Percentiles rank a stretch among this genome's conserved stretches.
Conservation (phyloP, 2,797 vertebrate species). For the Odontamblyopus lacepedii region DNA sequence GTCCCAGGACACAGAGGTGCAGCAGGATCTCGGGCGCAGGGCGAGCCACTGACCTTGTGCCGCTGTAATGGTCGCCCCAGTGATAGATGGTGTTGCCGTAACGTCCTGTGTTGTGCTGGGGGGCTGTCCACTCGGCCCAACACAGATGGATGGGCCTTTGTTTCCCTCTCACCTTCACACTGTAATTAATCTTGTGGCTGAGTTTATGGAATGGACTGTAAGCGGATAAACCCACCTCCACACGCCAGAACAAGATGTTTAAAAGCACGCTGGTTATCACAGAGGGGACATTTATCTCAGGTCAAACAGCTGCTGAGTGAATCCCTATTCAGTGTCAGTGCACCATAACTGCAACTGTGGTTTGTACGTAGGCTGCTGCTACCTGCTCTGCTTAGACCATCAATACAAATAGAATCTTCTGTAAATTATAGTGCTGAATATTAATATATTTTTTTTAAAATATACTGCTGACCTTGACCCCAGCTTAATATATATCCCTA, state of each 20-base stretch:
- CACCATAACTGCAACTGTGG: constrained; percentile 32
- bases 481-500: too few relatives aligned
- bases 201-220: constrained; percentile 48
- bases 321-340: constrained; percentile 47
- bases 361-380: constrained; percentile 33
- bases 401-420: not conserved
- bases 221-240: constrained; percentile 31
- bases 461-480: not conserved
- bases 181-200: constrained; percentile 75
- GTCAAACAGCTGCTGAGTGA: constrained; percentile 57
- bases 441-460: not conserved
- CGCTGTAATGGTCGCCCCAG: constrained; percentile 62
- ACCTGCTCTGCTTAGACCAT: not conserved
- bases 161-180: constrained; percentile 66
- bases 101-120: constrained; percentile 54
- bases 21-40: constrained; percentile 28
- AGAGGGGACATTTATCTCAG: constrained; percentile 62
- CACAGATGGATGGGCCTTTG: constrained; percentile 79
- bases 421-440: not conserved
- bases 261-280: constrained; percentile 65
- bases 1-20: constrained; percentile 38
- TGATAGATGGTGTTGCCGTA: constrained; percentile 76
- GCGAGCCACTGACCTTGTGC: constrained; percentile 75
- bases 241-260: constrained; percentile 71
- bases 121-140: constrained; percentile 73